Percentiles rank a stretch among this genome's conserved stretches.
phyloP scores from a whole-genome alignment of 2,113 vertebrate genomes.

The Prunella fulvescens region DNA sequence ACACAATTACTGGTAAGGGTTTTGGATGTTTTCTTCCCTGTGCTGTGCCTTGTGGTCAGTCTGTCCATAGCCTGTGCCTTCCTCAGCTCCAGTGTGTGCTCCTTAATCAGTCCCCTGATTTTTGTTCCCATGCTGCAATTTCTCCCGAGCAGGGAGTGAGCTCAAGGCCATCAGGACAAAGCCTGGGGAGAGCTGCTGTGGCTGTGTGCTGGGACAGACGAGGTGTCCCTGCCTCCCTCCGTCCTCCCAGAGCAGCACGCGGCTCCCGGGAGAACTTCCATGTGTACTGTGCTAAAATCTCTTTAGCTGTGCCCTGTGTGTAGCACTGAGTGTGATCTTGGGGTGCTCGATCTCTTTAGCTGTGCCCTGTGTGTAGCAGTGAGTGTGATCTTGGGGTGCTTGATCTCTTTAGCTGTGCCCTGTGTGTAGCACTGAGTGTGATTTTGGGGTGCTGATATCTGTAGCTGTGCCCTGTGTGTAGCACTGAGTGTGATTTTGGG shows the following conservation, averaged over 20 bases:
- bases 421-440: rapidly evolving
- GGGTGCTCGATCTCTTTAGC: rapidly evolving
- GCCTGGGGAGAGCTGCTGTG: not conserved
- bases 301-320: not conserved
- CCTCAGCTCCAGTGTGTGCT: not conserved
- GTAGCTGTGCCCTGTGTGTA: too few species aligned
- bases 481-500: too few species aligned
- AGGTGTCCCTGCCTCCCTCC: rapidly evolving
- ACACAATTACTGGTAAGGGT: not conserved
- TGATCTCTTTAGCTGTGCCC: rapidly evolving
- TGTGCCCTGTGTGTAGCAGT: rapidly evolving
- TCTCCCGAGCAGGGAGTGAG: not conserved
- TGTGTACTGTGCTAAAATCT: rapidly evolving
- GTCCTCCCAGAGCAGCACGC: not conserved
- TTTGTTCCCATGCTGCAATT: not conserved
- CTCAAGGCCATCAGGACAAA: not conserved
- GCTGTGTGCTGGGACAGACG: rapidly evolving
- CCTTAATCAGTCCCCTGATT: not conserved
- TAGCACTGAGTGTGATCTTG: rapidly evolving
- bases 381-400: rapidly evolving
- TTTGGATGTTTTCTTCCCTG: not conserved
- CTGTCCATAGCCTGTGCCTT: not conserved
- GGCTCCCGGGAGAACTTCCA: not conserved
- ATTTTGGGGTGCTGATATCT: rapidly evolving
- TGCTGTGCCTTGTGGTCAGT: rapidly evolving